Conservation (phyloP, 2,113 vertebrate species). For the Oryzias melastigma region DNA sequence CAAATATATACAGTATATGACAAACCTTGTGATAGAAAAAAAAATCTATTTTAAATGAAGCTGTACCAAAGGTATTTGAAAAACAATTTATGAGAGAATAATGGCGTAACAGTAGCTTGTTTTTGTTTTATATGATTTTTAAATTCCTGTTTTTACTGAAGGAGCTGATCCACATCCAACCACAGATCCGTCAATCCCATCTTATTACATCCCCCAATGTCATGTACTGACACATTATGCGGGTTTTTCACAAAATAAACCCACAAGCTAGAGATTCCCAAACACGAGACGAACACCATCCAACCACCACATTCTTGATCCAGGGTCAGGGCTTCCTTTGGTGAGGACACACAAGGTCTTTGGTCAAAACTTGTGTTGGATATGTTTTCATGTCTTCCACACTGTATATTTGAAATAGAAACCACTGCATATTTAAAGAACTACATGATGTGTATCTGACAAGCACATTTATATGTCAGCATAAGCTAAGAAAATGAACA, state of each 20-base stretch:
- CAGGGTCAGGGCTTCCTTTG: conserved; percentile 37
- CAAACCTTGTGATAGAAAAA: no score
- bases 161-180: conserved; percentile 7
- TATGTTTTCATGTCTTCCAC: conserved; percentile 23
- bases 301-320: conserved; percentile 49
- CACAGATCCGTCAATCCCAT: conserved; percentile 10
- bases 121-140: not conserved
- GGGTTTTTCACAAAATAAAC: conserved; percentile 13
- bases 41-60: no score
- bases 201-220: conserved; percentile 30
- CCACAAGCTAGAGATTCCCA: conserved; percentile 20
- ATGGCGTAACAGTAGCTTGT: not conserved
- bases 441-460: conserved; percentile 39
- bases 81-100: not conserved
- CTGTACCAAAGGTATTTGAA: no score
- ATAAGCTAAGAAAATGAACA: conserved; percentile 16
- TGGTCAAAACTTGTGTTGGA: conserved; percentile 24
- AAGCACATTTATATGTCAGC: conserved; percentile 18
- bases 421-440: conserved; percentile 45
- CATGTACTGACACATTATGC: conserved; percentile 34
- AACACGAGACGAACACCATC: conserved; percentile 28
- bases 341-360: conserved; percentile 32
- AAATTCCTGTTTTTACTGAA: not conserved
- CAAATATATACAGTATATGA: no score
- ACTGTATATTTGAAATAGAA: conserved; percentile 54